phyloP scores from a whole-genome alignment of 1,140 invertebrate genomes.

The Penaeus chinensis region DNA sequence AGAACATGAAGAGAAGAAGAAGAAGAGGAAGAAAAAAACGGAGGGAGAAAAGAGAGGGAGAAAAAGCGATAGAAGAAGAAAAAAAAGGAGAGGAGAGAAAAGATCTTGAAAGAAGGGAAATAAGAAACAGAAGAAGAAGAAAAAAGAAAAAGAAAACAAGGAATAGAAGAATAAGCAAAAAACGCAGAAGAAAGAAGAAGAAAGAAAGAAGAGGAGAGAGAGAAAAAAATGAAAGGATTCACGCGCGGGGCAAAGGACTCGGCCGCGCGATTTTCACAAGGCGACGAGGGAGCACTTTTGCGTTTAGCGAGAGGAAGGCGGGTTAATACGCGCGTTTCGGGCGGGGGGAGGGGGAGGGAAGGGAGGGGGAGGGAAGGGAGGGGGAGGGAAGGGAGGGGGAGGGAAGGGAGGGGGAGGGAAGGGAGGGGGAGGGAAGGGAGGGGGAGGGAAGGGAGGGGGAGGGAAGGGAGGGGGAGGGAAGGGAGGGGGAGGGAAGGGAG shows the following conservation, averaged over 20 bases:
- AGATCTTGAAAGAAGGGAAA: conserved; percentile 12
- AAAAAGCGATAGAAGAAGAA: neutral
- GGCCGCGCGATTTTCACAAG: too few relatives aligned
- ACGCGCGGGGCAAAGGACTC: too few relatives aligned
- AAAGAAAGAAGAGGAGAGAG: too few relatives aligned
- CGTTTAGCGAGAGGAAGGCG: too few relatives aligned
- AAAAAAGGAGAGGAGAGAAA: neutral
- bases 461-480: neutral
- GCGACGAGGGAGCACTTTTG: too few relatives aligned
- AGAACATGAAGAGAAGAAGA: neutral
- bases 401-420: neutral
- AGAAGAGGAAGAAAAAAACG: conserved; percentile 18
- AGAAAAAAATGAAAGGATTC: too few relatives aligned
- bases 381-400: neutral
- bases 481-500: conserved; percentile 3
- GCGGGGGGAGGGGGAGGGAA: too few relatives aligned
- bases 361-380: neutral
- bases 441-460: neutral
- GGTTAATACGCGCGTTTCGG: too few relatives aligned
- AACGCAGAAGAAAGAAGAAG: too few relatives aligned
- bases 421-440: neutral
- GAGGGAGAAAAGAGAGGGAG: conserved; percentile 4
- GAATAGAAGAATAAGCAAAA: too few relatives aligned
- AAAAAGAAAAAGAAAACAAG: too few relatives aligned
- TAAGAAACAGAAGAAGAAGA: neutral